Base-by-base conservation (phyloP, 2,113 vertebrate genomes). In the Pseudolaguvia tuberculata region DNA sequence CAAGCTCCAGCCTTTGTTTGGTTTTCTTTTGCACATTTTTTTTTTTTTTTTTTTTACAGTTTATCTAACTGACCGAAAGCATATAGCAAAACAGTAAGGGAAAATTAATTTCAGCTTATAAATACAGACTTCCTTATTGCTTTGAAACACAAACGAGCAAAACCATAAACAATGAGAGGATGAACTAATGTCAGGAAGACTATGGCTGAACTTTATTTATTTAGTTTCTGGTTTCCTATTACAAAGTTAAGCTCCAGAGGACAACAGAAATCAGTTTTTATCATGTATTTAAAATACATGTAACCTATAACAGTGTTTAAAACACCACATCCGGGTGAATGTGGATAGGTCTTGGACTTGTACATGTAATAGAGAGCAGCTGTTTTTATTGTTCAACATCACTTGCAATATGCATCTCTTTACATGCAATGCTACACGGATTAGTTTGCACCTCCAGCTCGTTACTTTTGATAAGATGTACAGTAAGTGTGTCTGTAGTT, bases 181-280 rank as follows among this genome's bases (percentile, higher is more conserved):
- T 80, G 84, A 85, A 79, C 83, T 87, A 77, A 81, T 84, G 87
- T 87, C 84, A 82, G 85, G 84, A 89, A 88, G 85, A 78, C 79
- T 56, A 77, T 56, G 74, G 85, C 86, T 80, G 80, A 80, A 73
- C 76, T 66, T 35, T 87, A 86, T 89, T 89, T 89, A 85, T 89
- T 89, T 86, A 87, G 84, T 69, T 82, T 84, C 85, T 88, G 82
- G 87, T 86, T 88, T 89, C 87, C 87, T 84, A 87, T 86, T 83
- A 84, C 80, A 75, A 84, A 79, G 79, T 68, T 23, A 74, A 81
- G 58, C 42, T 85, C 81, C 59, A n/a, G 27, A 86, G 83, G 84
- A 86, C 72, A 45, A 69, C 79, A 80, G 68, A 74, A 77, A 87
- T 84, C 78, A 15, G 42, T 84, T 86, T n/a, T 86, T 80, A 85